phyloP scores from a whole-genome alignment of 2,797 vertebrate genomes.

The Toxotes lorentzi region DNA sequence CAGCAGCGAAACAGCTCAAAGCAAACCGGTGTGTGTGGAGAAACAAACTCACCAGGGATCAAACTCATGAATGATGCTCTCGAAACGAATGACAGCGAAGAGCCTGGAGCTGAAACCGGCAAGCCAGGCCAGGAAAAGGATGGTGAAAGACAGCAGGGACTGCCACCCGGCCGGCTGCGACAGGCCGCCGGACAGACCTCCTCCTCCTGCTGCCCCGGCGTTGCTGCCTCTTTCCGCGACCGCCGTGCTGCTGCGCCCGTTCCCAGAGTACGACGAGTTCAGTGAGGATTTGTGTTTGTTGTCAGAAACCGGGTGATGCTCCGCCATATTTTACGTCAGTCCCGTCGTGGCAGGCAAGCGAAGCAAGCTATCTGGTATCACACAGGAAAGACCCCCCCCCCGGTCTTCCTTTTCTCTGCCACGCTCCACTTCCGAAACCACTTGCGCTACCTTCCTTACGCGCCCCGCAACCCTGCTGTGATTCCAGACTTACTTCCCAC shows the following conservation, averaged over 20 bases:
- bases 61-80: constrained; percentile 99
- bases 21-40: background rate
- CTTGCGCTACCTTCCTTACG: constrained; percentile 48
- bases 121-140: constrained; percentile 97
- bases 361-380: constrained; percentile 65
- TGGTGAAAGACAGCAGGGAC: constrained; percentile 95
- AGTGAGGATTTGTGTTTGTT: constrained; percentile 90
- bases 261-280: constrained; percentile 87
- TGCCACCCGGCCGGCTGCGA: constrained; percentile 98
- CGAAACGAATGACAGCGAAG: constrained; percentile 97
- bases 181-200: constrained; percentile 91
- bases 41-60: constrained; percentile 92
- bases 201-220: constrained; percentile 63
- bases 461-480: constrained; percentile 35
- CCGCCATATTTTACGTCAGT: constrained; percentile 94
- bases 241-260: constrained; percentile 79
- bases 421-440: constrained; percentile 70
- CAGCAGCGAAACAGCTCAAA: constrained; percentile 4
- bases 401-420: constrained; percentile 59
- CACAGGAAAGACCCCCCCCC: constrained; percentile 48
- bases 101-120: constrained; percentile 98
- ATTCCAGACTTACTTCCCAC: constrained; percentile 44
- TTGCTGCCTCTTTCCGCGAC: constrained; percentile 72
- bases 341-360: constrained; percentile 72
- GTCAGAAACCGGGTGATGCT: constrained; percentile 89